Conservation (phyloP, 2,888 invertebrate species). For the Nasonia oneida region DNA sequence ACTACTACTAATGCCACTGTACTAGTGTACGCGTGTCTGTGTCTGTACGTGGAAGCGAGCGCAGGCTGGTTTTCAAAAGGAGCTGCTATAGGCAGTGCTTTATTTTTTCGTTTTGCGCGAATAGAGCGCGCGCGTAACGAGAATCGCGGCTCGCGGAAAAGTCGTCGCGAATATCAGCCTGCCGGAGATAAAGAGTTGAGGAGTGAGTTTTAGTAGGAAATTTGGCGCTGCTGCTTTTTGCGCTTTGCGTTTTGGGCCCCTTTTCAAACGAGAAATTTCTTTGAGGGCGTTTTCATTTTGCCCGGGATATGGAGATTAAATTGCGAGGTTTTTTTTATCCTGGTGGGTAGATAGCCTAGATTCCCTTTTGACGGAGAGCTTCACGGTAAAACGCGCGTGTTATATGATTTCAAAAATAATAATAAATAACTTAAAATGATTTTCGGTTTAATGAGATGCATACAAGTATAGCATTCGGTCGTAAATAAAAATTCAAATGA, state of each 20-base stretch:
- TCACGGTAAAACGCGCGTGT: no score
- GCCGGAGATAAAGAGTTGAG: not conserved
- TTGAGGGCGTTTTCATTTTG: not conserved
- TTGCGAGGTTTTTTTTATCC: not conserved
- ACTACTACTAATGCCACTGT: not conserved
- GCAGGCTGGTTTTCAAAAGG: not conserved
- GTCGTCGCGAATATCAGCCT: not conserved
- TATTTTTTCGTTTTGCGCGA: constrained; percentile 9
- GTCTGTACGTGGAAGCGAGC: not conserved
- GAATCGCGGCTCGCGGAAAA: constrained; percentile 11
- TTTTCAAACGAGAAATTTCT: not conserved
- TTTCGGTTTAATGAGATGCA: no score
- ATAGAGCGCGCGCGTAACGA: not conserved
- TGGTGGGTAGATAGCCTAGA: not conserved
- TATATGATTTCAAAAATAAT: no score
- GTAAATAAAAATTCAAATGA: not conserved
- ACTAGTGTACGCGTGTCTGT: not conserved
- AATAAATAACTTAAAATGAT: no score
- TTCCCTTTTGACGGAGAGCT: not conserved
- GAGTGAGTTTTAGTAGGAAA: not conserved
- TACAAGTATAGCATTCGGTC: no score
- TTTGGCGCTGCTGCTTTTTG: not conserved
- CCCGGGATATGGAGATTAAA: not conserved
- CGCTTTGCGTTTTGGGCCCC: not conserved
- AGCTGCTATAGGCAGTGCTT: not conserved